phyloP scores from a whole-genome alignment of 2,888 invertebrate species.

The Rugalucina vietnamica region DNA sequence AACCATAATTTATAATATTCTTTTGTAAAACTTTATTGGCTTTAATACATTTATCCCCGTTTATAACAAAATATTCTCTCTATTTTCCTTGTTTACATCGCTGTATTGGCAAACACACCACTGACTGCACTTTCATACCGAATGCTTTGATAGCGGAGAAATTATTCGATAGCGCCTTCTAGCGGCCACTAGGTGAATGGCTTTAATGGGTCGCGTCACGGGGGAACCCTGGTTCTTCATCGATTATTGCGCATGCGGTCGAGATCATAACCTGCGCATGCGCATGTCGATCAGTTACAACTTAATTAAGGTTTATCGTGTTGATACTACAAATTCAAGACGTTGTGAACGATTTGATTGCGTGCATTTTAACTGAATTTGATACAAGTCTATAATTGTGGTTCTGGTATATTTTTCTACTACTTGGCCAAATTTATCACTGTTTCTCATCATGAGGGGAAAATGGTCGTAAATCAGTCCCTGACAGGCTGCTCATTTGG shows the following conservation, averaged over 20 bases:
- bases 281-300: too few species aligned
- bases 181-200: constrained; percentile 2
- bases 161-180: not conserved
- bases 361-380: too few species aligned
- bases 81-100: not conserved
- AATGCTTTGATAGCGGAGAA: not conserved
- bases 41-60: not conserved
- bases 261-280: not conserved
- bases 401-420: too few species aligned
- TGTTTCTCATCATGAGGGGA: not conserved
- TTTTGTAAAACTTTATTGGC: not conserved
- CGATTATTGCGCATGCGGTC: not conserved
- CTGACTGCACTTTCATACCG: constrained; percentile 9
- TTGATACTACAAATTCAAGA: too few species aligned
- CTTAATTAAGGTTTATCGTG: too few species aligned
- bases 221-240: too few species aligned
- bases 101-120: not conserved
- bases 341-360: too few species aligned
- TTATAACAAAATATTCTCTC: not conserved
- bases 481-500: constrained; percentile 9
- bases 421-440: not conserved
- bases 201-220: not conserved
- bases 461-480: not conserved
- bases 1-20: not conserved
- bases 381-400: too few species aligned